Percentiles rank a stretch among this genome's conserved stretches.
Evolutionary conservation across 2,797 vertebrate species (phyloP).

Genomic region (Clarias fuscus): DNA sequence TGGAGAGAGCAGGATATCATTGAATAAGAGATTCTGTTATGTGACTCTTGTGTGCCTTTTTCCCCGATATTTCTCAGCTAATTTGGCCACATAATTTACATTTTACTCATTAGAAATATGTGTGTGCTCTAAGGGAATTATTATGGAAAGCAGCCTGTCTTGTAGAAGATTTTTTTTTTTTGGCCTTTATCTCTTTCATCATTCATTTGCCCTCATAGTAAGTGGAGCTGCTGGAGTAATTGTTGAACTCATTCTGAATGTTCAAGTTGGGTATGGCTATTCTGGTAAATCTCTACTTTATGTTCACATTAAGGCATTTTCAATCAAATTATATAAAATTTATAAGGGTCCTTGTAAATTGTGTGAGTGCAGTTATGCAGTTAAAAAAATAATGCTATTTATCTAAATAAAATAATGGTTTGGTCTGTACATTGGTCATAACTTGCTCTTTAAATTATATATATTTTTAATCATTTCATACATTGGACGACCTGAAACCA

Average conservation of each 20-base stretch:
- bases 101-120: slow-evolving; percentile 60
- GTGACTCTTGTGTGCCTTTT: slow-evolving; percentile 51
- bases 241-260: slow-evolving; percentile 44
- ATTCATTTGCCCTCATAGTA: slow-evolving; percentile 53
- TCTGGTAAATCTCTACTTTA: background rate
- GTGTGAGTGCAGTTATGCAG: too few species aligned
- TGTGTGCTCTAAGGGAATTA: slow-evolving; percentile 59
- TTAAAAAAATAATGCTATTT: too few species aligned
- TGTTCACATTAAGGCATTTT: background rate
- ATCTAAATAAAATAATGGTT: too few species aligned
- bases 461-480: too few species aligned
- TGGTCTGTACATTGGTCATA: too few species aligned
- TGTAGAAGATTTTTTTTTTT: slow-evolving; percentile 32
- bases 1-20: slow-evolving; percentile 51
- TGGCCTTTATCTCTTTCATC: slow-evolving; percentile 39
- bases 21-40: slow-evolving; percentile 51
- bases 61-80: slow-evolving; percentile 56
- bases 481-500: too few species aligned
- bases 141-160: slow-evolving; percentile 57
- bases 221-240: slow-evolving; percentile 47
- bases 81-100: slow-evolving; percentile 61
- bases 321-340: background rate
- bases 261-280: slow-evolving; percentile 37
- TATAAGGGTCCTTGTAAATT: background rate
- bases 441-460: too few species aligned